Conservation (phyloP, 1,140 invertebrate genomes). For the Drosophila azteca region DNA sequence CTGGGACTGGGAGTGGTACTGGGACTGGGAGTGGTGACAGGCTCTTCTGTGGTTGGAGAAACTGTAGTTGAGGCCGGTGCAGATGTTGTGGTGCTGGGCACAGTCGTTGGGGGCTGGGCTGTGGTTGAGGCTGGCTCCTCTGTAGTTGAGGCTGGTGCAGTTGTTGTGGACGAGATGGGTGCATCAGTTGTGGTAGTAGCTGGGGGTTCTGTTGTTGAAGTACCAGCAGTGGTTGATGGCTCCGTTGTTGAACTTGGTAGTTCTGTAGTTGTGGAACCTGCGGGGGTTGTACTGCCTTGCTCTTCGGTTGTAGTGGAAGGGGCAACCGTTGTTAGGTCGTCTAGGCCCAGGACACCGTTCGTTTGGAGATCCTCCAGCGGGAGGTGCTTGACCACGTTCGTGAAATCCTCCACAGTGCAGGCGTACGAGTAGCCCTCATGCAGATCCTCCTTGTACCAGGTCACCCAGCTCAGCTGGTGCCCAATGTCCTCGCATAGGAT, state of each 20-base stretch:
- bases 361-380: slow-evolving; percentile 72
- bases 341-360: slow-evolving; percentile 69
- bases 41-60: neutral
- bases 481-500: slow-evolving; percentile 85
- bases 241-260: slow-evolving; percentile 4
- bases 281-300: no score
- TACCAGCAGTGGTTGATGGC: neutral
- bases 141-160: neutral
- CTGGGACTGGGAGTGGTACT: slow-evolving; percentile 19
- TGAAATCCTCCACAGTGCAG: slow-evolving; percentile 87
- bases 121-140: slow-evolving; percentile 12
- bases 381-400: slow-evolving; percentile 84
- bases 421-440: slow-evolving; percentile 87
- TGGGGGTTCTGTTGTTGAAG: neutral
- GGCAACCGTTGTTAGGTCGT: slow-evolving; percentile 34
- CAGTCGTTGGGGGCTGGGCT: neutral
- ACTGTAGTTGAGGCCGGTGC: neutral
- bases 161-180: neutral
- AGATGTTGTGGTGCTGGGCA: neutral
- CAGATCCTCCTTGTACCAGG: slow-evolving; percentile 84
- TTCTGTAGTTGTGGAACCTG: no score
- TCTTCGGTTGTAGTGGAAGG: slow-evolving; percentile 12
- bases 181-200: slow-evolving; percentile 17
- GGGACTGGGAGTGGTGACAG: neutral
- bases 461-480: slow-evolving; percentile 84